Base-by-base conservation (phyloP, 1,140 invertebrate species). In the Limonius californicus region DNA sequence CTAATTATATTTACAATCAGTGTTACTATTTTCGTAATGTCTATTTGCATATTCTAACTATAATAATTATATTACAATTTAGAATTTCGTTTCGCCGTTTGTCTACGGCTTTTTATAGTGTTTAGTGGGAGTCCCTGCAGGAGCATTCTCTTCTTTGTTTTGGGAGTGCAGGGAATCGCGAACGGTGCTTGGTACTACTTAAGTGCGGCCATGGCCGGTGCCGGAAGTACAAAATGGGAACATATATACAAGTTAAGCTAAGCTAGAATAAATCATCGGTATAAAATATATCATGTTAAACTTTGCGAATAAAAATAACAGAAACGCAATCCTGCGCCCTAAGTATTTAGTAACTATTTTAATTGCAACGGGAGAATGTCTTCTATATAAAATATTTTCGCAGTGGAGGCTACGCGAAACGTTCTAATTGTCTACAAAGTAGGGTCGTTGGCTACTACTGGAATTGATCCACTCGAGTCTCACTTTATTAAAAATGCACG, bases 1-100 rank as follows among this genome's bases (percentile, higher is more conserved):
- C 45, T 50, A 50, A 16, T 50, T 18, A 50, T 50, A 50, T 50
- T 16, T 50, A 50, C 45, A 50, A 19, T 50, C 16, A 45, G 45
- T 50, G 45, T 50, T 19, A 21, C 45, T 50, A 50, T 19, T 50
- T 45, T 50, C 45, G 45, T 50, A 50, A 50, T 50, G 45, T 50
- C 45, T 50, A 50, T 50, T 50, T 50, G 45, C 45, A 50, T 50
- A 50, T 50, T 50, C 45, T 50, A 50, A 16, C 45, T 50, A 50
- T 50, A 50, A 21, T 50, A 67, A 68, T 70, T 72, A 72, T 73
- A 67, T 72, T 74, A 74, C 72, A 76, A 67, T 76, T 75, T 74
- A 76, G 74, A 76, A 76, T 76, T 76, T 76, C 74, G 74, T 76
- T 74, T 72, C 72, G 66, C 68, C 69, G 69, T 65, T 27, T 27